phyloP scores from a whole-genome alignment of 2,888 invertebrate genomes.

The Dendrolimus pini region DNA sequence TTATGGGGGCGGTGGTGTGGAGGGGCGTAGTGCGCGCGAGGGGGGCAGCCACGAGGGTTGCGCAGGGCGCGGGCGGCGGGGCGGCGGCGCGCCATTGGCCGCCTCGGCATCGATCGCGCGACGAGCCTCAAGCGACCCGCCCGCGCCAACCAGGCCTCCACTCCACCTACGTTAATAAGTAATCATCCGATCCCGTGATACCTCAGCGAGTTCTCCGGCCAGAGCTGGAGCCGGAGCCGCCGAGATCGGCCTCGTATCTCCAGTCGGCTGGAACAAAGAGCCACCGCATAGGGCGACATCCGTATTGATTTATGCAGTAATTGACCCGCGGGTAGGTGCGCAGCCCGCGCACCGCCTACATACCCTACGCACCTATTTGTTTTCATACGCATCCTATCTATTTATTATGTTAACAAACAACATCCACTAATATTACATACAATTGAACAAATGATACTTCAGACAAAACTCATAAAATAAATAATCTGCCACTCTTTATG shows the following conservation, averaged over 20 bases:
- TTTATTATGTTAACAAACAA: constrained; percentile 18
- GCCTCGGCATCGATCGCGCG: constrained; percentile 71
- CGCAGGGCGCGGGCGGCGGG: constrained; percentile 57
- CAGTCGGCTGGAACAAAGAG: constrained; percentile 68
- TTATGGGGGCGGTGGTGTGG: constrained; percentile 70
- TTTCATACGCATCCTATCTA: constrained; percentile 32
- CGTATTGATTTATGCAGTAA: constrained; percentile 69
- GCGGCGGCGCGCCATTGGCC: constrained; percentile 73
- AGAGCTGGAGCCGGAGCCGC: constrained; percentile 63
- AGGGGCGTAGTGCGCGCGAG: constrained; percentile 47
- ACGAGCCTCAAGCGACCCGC: constrained; percentile 66
- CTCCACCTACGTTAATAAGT: constrained; percentile 77
- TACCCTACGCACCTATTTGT: constrained; percentile 46
- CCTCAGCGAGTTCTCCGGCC: constrained; percentile 72
- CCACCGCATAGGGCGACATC: constrained; percentile 59
- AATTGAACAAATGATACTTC: background rate
- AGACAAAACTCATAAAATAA: no score
- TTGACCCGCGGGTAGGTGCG: constrained; percentile 65
- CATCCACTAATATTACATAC: constrained; percentile 1
- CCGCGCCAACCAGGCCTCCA: constrained; percentile 56
- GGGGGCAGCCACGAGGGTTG: constrained; percentile 48
- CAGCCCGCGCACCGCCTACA: constrained; percentile 44
- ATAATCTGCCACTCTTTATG: no score
- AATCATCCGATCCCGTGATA: constrained; percentile 74
- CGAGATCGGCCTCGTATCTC: constrained; percentile 66